Conservation (phyloP, 2,797 vertebrate species). For the Cirrhinus molitorella region DNA sequence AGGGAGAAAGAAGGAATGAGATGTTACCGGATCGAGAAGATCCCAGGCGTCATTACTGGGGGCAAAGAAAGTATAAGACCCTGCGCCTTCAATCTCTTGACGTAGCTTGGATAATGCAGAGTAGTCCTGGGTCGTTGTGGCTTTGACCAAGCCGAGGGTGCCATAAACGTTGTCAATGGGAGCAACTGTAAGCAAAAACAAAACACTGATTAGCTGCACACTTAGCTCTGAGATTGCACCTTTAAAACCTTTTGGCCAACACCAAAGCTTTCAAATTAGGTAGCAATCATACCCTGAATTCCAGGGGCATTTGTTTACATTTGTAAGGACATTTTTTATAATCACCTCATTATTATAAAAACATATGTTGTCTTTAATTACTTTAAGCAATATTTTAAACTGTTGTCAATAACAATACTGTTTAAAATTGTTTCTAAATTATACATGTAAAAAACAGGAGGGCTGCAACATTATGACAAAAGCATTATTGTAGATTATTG, state of each 20-base stretch:
- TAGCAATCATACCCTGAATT: too few species aligned
- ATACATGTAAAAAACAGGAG: too few species aligned
- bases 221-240: not conserved
- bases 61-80: constrained; percentile 94
- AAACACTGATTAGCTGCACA: not conserved
- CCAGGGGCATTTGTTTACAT: too few species aligned
- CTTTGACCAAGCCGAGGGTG: constrained; percentile 89
- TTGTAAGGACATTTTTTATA: too few species aligned
- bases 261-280: not conserved
- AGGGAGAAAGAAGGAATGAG: not conserved
- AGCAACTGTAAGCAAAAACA: constrained; percentile 81
- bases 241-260: not conserved
- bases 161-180: constrained; percentile 95
- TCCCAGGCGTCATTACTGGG: constrained; percentile 98
- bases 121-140: constrained; percentile 86
- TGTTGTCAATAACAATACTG: too few species aligned
- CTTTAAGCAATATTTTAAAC: too few species aligned
- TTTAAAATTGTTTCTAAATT: too few species aligned
- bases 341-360: too few species aligned
- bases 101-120: constrained; percentile 87
- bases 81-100: constrained; percentile 91
- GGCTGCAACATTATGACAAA: too few species aligned
- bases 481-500: too few species aligned
- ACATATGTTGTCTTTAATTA: too few species aligned
- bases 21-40: constrained; percentile 81